These are phyloP conservation scores for Glaucomys volans DNA, from an alignment of 2,113 vertebrate species.

Conservation along the genomic window DNA sequence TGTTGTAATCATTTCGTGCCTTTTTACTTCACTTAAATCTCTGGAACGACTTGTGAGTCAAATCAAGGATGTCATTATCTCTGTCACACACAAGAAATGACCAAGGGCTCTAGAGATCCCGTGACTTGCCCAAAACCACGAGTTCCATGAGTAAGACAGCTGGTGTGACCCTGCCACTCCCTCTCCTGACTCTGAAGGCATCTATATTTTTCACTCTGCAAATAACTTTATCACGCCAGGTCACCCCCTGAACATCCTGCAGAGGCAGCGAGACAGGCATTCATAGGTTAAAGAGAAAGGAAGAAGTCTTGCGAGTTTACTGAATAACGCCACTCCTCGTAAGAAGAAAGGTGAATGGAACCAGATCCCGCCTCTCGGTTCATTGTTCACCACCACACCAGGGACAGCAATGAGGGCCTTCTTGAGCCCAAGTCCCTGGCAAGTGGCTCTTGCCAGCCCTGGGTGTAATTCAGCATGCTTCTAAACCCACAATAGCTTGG, in stretches of 20 bases:
- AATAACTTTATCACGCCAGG: accelerated
- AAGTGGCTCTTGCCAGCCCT: background rate
- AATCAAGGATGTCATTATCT: background rate
- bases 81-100: background rate
- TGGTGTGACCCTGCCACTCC: background rate
- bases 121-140: no score
- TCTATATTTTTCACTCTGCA: accelerated
- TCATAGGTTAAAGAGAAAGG: background rate
- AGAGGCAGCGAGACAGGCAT: accelerated
- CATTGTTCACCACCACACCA: accelerated
- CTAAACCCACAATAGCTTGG: background rate
- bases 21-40: background rate
- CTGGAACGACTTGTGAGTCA: background rate
- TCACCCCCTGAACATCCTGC: background rate
- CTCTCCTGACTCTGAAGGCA: accelerated
- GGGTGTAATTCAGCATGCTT: background rate
- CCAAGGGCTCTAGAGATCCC: accelerated
- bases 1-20: background rate
- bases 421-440: accelerated
- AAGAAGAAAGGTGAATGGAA: background rate
- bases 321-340: accelerated
- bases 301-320: background rate
- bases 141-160: accelerated
- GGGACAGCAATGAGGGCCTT: background rate
- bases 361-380: background rate